Base-by-base conservation (phyloP, 2,113 vertebrate genomes). In the Eptesicus fuscus region DNA sequence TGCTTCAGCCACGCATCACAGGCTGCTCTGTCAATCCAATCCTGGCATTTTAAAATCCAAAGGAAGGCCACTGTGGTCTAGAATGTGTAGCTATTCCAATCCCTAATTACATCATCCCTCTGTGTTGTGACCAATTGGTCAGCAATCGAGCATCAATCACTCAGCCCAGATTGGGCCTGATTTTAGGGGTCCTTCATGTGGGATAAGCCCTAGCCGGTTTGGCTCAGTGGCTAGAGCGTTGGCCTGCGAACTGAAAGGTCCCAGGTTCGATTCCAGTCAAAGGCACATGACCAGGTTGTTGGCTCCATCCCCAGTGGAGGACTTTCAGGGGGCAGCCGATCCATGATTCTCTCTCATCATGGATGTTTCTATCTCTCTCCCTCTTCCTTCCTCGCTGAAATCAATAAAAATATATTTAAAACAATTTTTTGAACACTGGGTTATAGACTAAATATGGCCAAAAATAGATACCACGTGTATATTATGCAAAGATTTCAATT, bases 11-110 rank as follows among this genome's bases (percentile, higher is more conserved):
- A 37, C 71, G 44, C 12, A 2, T 95, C 88, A 69, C 70, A 84
- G 40, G n/a, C 67, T 83, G 56, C 28, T 76, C 89, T 88, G 40
- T 80, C 76, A 85, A 23, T 95, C 83, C 22, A 70, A 4, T 77
- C 37, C 53, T 32, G 74, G 80, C 67, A 74, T 94, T 93, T 95
- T 76, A 93, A 94, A 44, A 70, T 90, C 67, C 77, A 44, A 93
- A 95, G 65, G 80, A 61, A 97, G 70, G 83, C 56, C 69, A 40
- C 37, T 77, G 69, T 17, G 37, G 40, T 59, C 53, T 82, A 86
- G 91, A 78, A 88, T 79, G 85, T 65, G 95, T 78, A 93, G 83
- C 70, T 25, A 23, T 94, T 59, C 85, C 91, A 73, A 95, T 83
- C 53, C 35, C 14, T 80, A 83, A 51, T 83, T 77, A 76, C 88